Evolutionary conservation across 2,113 vertebrate genomes (phyloP).

Genomic region (Entelurus aequoreus): DNA sequence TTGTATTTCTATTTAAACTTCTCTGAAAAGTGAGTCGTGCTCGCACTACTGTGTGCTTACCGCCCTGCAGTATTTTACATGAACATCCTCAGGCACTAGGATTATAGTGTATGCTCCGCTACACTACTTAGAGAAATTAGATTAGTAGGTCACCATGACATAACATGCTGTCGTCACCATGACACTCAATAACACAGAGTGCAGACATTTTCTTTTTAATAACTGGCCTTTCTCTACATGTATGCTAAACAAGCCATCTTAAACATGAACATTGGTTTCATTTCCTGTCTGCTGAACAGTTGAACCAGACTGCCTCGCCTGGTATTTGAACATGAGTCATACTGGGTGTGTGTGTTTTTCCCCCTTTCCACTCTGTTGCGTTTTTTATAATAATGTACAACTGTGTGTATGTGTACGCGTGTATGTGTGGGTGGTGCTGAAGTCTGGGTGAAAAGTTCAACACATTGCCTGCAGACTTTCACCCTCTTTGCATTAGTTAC

Average conservation of each 20-base stretch:
- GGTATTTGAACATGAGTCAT: slow-evolving; percentile 1
- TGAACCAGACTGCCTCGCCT: background rate
- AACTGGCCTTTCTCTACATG: background rate
- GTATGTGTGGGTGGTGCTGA: slow-evolving; percentile 33
- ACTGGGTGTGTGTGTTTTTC: background rate
- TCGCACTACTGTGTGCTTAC: no score
- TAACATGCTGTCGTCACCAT: slow-evolving; percentile 40
- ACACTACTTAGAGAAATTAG: slow-evolving; percentile 40
- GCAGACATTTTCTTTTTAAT: slow-evolving; percentile 8
- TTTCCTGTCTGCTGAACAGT: background rate
- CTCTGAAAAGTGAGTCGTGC: background rate
- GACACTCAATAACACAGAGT: background rate
- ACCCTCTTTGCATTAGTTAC: background rate
- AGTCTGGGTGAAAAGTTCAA: slow-evolving; percentile 48
- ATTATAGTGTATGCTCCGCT: slow-evolving; percentile 34
- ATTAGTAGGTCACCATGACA: slow-evolving; percentile 65
- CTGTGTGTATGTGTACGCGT: slow-evolving; percentile 29
- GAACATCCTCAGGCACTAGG: slow-evolving; percentile 6
- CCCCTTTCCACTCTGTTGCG: background rate
- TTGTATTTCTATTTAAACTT: background rate
- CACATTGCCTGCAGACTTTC: slow-evolving; percentile 8
- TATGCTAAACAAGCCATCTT: background rate
- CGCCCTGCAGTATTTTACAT: slow-evolving; percentile 11
- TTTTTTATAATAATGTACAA: slow-evolving; percentile 28
- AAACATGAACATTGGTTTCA: background rate